Evolutionary conservation across 2,888 invertebrate species (phyloP), one percentile per base, ranked within the genome.

Genomic region (Mythimna ferrago): DNA sequence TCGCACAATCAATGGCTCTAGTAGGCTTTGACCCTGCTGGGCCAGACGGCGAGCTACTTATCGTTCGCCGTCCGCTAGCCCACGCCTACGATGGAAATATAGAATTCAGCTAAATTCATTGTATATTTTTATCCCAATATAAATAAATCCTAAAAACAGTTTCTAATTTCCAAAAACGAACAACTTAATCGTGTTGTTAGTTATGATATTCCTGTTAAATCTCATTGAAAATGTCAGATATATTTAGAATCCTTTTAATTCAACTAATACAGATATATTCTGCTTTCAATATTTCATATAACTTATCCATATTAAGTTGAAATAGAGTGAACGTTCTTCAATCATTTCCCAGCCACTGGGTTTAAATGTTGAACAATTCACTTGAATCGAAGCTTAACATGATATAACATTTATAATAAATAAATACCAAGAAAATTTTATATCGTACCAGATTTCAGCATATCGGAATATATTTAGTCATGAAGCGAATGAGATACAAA

Each of bases 351-450:
- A 76, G 7, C 51, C 81, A 83, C 76, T 81, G 66, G 66, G 71
- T 80, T 83, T 81, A 83, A 81, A 81, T 80, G 80, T 79, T 83
- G 63, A 81, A 71, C 83, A 80, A 83, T 80, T 83, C 67, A 72
- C 65, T 83, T 14, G 64, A 80, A 80, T 60, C 21, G 53, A 53
- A 66, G 61, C 72, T 64, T 80, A 54, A 58, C 76, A 80, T 66
- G 62, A 72, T 71, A 71, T 61, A 72, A 74, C 67, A 65, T 63
- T 73, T 73, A 62, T 66, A 71, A 62, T 66, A 71, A 70, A 76
- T 54, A 67, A 78, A 63, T 73, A 79, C 63, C 66, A 72, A 64
- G 64, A 74, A 82, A 80, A 58, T 85, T 51, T 51, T 6, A 74
- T 72, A 82, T 66, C 64, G 61, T 73, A 85, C 63, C 44, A 63